Evolutionary conservation across 1,140 invertebrate genomes (phyloP).

Genomic region (Drosophila pseudoobscura): DNA sequence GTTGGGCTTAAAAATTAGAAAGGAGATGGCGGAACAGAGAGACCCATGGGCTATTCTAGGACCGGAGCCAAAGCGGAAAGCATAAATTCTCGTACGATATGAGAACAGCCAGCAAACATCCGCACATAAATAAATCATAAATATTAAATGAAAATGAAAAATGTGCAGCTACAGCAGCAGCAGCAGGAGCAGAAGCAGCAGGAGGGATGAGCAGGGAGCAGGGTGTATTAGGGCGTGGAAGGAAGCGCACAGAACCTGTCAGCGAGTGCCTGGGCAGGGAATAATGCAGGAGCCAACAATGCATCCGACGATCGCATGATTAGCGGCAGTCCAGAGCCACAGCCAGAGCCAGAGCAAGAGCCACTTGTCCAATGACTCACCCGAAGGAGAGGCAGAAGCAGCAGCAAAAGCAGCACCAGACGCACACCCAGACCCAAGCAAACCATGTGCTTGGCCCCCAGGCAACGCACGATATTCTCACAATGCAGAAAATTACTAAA

Average conservation of each 20-base stretch:
- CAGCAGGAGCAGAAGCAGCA: slow-evolving; percentile 3
- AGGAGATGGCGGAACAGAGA: not conserved
- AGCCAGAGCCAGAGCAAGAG: slow-evolving; percentile 10
- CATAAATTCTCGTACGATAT: slow-evolving; percentile 78
- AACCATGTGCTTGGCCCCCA: slow-evolving; percentile 34
- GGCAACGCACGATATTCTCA: slow-evolving; percentile 68
- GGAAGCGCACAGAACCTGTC: slow-evolving; percentile 77
- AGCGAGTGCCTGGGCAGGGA: slow-evolving; percentile 47
- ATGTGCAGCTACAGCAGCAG: slow-evolving; percentile 51
- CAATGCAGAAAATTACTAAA: slow-evolving; percentile 74
- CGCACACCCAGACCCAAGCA: not conserved
- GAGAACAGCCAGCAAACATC: slow-evolving; percentile 76
- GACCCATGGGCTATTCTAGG: slow-evolving; percentile 16
- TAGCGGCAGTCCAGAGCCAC: slow-evolving; percentile 59
- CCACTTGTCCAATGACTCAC: slow-evolving; percentile 31
- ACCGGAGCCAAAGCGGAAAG: slow-evolving; percentile 69
- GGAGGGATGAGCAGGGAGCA: slow-evolving; percentile 4
- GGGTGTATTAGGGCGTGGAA: slow-evolving; percentile 24
- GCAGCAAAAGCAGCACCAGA: slow-evolving; percentile 18
- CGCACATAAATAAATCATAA: slow-evolving; percentile 81
- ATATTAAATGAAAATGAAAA: slow-evolving; percentile 82
- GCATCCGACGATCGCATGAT: slow-evolving; percentile 72
- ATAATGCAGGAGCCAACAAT: slow-evolving; percentile 67
- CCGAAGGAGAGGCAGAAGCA: slow-evolving; percentile 6
- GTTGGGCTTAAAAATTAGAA: slow-evolving; percentile 60